Percentiles rank a stretch among this genome's conserved stretches.
These are phyloP conservation scores for Laupala kohalensis DNA, from an alignment of 1,140 invertebrate species.

Conservation along the genomic window DNA sequence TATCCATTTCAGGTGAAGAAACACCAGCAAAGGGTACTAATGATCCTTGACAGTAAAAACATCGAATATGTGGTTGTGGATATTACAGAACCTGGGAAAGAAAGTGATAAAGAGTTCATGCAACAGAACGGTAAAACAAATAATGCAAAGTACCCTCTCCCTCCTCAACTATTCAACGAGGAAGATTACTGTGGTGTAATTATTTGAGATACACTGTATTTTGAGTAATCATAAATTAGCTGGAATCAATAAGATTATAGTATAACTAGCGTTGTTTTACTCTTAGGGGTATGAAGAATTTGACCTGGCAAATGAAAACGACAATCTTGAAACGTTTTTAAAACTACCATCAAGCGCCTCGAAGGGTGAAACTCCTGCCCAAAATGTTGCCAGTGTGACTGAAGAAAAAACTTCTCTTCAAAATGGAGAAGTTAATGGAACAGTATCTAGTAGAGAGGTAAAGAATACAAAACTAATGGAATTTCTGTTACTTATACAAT, in stretches of 20 bases:
- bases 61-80: constrained; percentile 80
- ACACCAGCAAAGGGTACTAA: constrained; percentile 76
- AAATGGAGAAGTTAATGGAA: constrained; percentile 32
- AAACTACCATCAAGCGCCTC: constrained; percentile 13
- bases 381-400: background rate
- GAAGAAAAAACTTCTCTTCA: constrained; percentile 29
- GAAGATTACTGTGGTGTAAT: constrained; percentile 84
- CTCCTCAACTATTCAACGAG: constrained; percentile 89
- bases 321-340: constrained; percentile 72
- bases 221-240: too few relatives aligned
- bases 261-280: background rate
- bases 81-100: constrained; percentile 81
- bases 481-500: too few relatives aligned
- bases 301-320: constrained; percentile 80
- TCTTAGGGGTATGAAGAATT: constrained; percentile 82
- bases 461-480: too few relatives aligned
- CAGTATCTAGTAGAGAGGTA: constrained; percentile 36
- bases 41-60: constrained; percentile 82
- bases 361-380: constrained; percentile 11
- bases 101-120: constrained; percentile 84
- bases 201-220: background rate
- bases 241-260: background rate
- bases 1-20: constrained; percentile 85
- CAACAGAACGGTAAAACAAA: constrained; percentile 70
- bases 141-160: constrained; percentile 60